Percentiles rank a stretch among this genome's conserved stretches.
Evolutionary conservation across 2,113 vertebrate genomes (phyloP).

Genomic region (Meriones unguiculatus): DNA sequence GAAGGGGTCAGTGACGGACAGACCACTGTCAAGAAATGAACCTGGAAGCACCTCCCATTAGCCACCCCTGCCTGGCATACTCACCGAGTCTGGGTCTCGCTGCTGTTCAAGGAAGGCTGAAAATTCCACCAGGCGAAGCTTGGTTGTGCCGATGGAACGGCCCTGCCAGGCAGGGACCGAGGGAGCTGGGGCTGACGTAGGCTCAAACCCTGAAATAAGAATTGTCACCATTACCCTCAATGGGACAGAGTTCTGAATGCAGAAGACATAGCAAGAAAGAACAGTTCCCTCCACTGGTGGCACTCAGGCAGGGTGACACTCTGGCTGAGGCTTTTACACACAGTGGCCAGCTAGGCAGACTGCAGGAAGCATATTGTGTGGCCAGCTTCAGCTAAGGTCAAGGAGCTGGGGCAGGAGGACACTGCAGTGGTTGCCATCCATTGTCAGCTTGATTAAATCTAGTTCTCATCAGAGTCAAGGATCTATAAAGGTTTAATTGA

Average conservation of each 20-base stretch:
- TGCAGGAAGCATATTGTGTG: not conserved
- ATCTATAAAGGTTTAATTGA: not conserved
- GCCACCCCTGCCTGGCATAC: conserved; percentile 64
- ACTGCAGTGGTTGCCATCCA: not conserved
- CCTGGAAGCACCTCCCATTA: not conserved
- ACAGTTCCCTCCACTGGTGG: too few species aligned
- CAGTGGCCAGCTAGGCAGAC: not conserved
- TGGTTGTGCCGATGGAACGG: conserved; percentile 97
- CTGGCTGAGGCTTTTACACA: not conserved
- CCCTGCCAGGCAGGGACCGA: conserved; percentile 98
- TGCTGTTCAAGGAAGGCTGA: conserved; percentile 98
- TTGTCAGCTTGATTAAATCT: not conserved
- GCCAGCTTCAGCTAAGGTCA: not conserved
- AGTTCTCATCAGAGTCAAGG: not conserved
- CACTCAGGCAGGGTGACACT: not conserved
- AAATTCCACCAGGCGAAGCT: conserved; percentile 98
- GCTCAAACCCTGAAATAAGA: conserved; percentile 93
- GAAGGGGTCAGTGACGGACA: not conserved
- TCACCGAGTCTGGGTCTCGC: conserved; percentile 97
- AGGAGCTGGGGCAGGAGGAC: not conserved
- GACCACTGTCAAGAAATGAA: not conserved
- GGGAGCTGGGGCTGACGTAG: conserved; percentile 92
- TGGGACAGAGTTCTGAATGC: not conserved
- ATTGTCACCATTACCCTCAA: not conserved
- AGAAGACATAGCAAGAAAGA: not conserved